Evolutionary conservation across 2,113 vertebrate genomes (phyloP), one percentile per base, ranked within the genome.

Genomic region (Galbula dea): DNA sequence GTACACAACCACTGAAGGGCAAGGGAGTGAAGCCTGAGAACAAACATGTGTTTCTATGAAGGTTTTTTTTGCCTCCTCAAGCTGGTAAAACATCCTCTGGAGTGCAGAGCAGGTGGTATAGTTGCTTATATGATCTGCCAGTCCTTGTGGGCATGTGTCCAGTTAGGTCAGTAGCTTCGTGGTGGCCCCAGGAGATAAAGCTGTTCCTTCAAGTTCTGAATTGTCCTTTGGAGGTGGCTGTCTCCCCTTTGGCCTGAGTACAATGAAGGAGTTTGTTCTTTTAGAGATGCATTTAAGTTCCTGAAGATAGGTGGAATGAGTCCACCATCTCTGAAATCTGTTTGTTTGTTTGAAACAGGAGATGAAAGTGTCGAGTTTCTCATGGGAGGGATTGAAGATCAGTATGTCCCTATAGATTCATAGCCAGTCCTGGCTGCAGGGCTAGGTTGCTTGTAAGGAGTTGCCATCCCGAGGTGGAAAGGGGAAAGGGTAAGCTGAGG

Each of bases 351-450:
- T 88, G 82, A 92, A 95, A 80, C 3, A 73, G 32, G 59, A 73
- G 78, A 73, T 73, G 24, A 19, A 94, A 86, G 75, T 83, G 29
- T 87, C 73, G 39, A 46, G 37, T 95, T 89, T 95, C 82, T 87
- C 29, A 19, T 2, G 3, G 36, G 26, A 63, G 26, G 26, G 16
- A 43, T 55, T 54, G 63, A 71, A 29, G 49, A 73, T 91, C 71
- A 80, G 49, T 1, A 0, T 73, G 67, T 91, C 41, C 37, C 20
- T 68, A 5, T 43, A 51, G 63, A 54, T 79, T 20, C 4, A 9
- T 69, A 46, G 67, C 63, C 79, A 77, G 37, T 34, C 54, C 41
- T 82, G 66, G 48, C 36, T 65, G 39, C 48, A 57, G 52, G 65
- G n/a, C 13, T 23, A 23, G 39, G 16, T 34, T 2, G 2, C 66